Percentiles rank a stretch among this genome's conserved stretches.
Evolutionary conservation across 2,888 invertebrate species (phyloP).

Genomic region (Clunio marinus): DNA sequence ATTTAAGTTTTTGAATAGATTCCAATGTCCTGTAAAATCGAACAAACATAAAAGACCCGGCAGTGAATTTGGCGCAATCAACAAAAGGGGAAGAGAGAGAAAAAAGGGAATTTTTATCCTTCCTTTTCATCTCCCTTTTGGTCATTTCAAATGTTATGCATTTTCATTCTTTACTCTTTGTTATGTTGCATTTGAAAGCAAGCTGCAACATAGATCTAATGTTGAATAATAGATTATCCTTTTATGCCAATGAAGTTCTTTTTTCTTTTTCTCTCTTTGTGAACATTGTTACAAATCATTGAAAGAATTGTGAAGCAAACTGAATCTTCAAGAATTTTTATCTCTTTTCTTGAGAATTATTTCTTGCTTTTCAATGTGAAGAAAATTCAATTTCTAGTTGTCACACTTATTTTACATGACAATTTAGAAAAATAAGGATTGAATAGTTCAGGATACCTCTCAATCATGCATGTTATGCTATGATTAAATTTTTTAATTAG

Average conservation of each 20-base stretch:
- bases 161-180: conserved; percentile 3
- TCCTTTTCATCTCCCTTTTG: conserved; percentile 14
- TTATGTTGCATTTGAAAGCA: not conserved
- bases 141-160: conserved; percentile 26
- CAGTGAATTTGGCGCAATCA: conserved; percentile 16
- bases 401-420: conserved; percentile 9
- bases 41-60: conserved; percentile 10
- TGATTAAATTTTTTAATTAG: not conserved
- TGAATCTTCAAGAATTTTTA: conserved; percentile 3
- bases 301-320: not conserved
- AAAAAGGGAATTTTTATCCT: conserved; percentile 1
- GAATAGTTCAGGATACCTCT: not conserved
- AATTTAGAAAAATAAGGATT: conserved; percentile 5
- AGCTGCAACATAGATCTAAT: conserved; percentile 4
- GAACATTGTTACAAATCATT: no score
- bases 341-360: conserved; percentile 3
- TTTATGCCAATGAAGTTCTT: conserved; percentile 20
- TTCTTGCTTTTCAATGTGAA: not conserved
- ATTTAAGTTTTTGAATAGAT: conserved; percentile 13
- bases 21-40: conserved; percentile 19
- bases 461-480: not conserved
- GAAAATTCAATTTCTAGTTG: not conserved
- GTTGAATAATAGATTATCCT: conserved; percentile 28
- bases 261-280: no score
- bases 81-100: conserved; percentile 2